These are phyloP conservation scores for Aramus guarauna DNA, from an alignment of 2,113 vertebrate genomes.

Conservation along the genomic window DNA sequence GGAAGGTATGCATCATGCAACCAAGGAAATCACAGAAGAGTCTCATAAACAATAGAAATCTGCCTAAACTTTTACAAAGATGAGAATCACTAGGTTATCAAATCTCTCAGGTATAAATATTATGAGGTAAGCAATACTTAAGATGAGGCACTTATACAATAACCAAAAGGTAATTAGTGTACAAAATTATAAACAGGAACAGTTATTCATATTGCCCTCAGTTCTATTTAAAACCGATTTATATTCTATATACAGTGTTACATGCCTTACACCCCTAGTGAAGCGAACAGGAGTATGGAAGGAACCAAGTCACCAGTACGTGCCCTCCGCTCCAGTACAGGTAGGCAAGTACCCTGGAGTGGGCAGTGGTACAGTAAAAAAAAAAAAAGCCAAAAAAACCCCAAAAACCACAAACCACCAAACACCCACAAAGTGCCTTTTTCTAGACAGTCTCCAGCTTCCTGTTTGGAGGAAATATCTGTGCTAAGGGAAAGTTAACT, in stretches of 20 bases:
- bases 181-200: not conserved
- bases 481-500: not conserved
- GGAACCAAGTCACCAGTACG: not conserved
- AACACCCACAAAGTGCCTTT: not conserved
- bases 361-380: not conserved
- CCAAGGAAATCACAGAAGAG: not conserved
- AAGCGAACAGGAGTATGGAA: not conserved
- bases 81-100: not conserved
- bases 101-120: slow-evolving; percentile 4
- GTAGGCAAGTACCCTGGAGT: not conserved
- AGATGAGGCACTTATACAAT: slow-evolving; percentile 45
- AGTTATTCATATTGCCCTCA: not conserved
- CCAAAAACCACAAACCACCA: no score
- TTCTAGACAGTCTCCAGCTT: not conserved
- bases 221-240: not conserved
- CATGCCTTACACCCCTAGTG: not conserved
- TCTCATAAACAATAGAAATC: slow-evolving; percentile 4
- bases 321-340: not conserved
- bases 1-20: not conserved
- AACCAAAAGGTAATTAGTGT: not conserved
- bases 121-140: slow-evolving; percentile 34
- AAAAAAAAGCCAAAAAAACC: no score
- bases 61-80: slow-evolving; percentile 8
- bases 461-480: not conserved
- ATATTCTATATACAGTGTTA: not conserved